Conservation (phyloP, 2,797 vertebrate genomes). For the Pangasius sanitwongsei region DNA sequence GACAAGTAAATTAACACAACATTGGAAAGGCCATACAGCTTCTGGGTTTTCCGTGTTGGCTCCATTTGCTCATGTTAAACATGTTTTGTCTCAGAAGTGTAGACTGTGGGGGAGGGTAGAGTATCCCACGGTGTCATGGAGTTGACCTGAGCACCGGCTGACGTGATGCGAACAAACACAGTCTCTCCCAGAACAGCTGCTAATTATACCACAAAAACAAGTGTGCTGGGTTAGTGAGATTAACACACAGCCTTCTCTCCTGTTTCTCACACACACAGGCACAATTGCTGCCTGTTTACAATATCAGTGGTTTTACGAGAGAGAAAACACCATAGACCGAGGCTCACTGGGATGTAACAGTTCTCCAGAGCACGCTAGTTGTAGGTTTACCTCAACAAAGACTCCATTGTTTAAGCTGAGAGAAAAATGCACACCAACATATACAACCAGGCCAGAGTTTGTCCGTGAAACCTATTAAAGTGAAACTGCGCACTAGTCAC, state of each 20-base stretch:
- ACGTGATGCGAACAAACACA: conserved; percentile 42
- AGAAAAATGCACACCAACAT: conserved; percentile 28
- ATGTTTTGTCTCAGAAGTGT: neutral
- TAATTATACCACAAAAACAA: conserved; percentile 50
- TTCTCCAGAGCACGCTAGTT: conserved; percentile 9
- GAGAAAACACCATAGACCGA: conserved; percentile 30
- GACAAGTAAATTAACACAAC: neutral
- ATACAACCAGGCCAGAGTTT: conserved; percentile 59
- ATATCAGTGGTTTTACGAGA: neutral
- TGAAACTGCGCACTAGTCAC: conserved; percentile 45
- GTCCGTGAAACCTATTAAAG: conserved; percentile 58
- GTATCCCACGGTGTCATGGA: conserved; percentile 33
- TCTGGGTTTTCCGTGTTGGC: neutral
- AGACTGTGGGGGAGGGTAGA: neutral
- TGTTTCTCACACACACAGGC: neutral
- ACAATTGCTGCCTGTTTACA: neutral
- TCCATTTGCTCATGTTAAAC: neutral
- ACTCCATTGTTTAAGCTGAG: conserved; percentile 45
- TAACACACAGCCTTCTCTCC: conserved; percentile 15
- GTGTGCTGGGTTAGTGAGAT: conserved; percentile 13
- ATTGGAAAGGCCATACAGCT: neutral
- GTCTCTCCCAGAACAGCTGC: conserved; percentile 39
- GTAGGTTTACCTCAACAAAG: conserved; percentile 52
- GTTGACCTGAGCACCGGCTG: conserved; percentile 46
- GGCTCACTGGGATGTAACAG: neutral